Conservation (phyloP, 2,113 vertebrate species). For the Sula dactylatra region DNA sequence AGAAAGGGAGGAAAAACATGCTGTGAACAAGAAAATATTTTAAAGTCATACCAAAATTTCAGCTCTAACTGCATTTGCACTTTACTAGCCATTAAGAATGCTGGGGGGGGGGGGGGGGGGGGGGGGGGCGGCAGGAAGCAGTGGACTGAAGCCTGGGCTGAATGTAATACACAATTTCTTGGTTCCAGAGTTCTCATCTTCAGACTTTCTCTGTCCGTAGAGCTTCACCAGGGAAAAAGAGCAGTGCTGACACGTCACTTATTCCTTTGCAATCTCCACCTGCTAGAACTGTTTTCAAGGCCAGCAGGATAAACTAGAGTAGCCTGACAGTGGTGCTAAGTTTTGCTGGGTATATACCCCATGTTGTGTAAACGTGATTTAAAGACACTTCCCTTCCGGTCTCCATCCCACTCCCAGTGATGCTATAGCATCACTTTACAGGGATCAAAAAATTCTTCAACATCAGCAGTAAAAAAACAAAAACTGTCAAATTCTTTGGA, state of each 20-base stretch:
- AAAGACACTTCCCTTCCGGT: background rate
- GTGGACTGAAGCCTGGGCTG: background rate
- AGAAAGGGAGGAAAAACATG: slow-evolving; percentile 7
- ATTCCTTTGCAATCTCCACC: background rate
- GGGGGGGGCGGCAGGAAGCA: fast-evolving
- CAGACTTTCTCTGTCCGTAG: background rate
- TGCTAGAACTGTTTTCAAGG: background rate
- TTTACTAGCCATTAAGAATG: background rate
- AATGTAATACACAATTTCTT: fast-evolving
- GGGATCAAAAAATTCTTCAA: background rate
- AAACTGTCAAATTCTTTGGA: background rate
- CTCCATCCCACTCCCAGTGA: background rate
- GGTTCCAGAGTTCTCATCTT: background rate
- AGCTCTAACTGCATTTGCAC: background rate
- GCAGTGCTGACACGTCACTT: background rate
- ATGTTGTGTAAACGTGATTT: background rate
- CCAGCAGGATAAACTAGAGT: background rate
- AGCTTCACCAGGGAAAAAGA: background rate
- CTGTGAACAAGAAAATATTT: background rate
- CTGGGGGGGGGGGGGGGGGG: fast-evolving
- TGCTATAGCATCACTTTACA: background rate
- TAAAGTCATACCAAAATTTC: background rate
- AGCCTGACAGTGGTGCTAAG: background rate
- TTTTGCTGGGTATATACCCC: background rate
- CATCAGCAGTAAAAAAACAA: background rate